Percentiles rank a stretch among this genome's conserved stretches.
These are phyloP conservation scores for Sesamia inferens DNA, from an alignment of 2,888 invertebrate genomes.

Conservation along the genomic window DNA sequence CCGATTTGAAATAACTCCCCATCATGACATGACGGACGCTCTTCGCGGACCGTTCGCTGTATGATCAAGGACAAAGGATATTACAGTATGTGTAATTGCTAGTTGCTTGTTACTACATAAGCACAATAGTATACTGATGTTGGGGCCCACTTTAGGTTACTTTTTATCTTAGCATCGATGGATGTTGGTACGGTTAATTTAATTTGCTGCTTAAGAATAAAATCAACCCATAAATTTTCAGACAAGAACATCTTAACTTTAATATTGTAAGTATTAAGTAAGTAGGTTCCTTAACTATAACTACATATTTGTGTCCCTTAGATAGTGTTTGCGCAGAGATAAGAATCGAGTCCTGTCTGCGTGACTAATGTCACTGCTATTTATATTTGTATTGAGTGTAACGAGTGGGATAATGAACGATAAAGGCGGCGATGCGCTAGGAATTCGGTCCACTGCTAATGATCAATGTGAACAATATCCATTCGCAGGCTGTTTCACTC, in stretches of 20 bases:
- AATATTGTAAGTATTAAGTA: conserved; percentile 5
- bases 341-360: conserved; percentile 74
- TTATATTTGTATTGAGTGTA: conserved; percentile 79
- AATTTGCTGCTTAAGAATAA: conserved; percentile 1
- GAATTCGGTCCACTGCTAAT: conserved; percentile 79
- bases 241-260: not conserved
- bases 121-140: conserved; percentile 18
- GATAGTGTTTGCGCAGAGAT: conserved; percentile 75
- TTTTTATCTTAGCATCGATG: conserved; percentile 11
- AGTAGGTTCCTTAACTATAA: conserved; percentile 42
- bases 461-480: conserved; percentile 74
- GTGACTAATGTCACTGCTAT: conserved; percentile 83
- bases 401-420: conserved; percentile 79
- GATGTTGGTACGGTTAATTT: not conserved
- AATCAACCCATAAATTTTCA: conserved; percentile 4
- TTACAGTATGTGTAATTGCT: conserved; percentile 58
- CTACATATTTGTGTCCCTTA: conserved; percentile 67
- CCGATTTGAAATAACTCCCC: conserved; percentile 81
- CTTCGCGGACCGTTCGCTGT: conserved; percentile 60
- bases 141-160: conserved; percentile 30
- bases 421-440: conserved; percentile 77
- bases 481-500: conserved; percentile 66
- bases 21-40: conserved; percentile 71
- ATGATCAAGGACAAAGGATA: conserved; percentile 67
- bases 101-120: conserved; percentile 37